phyloP scores from a whole-genome alignment of 2,797 vertebrate genomes.

The Myotis daubentonii region DNA sequence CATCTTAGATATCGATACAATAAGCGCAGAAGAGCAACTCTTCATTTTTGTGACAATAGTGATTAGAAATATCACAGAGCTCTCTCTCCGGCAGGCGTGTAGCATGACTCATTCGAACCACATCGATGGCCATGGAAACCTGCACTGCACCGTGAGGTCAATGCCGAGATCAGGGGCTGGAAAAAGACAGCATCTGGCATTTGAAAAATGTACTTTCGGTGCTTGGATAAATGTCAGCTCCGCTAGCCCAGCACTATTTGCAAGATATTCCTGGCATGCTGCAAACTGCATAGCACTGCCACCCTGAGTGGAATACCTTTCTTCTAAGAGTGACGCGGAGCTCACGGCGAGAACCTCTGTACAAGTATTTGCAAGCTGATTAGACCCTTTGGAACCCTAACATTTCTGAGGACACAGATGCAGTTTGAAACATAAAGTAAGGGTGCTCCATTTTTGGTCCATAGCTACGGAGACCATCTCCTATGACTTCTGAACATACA shows the following conservation, averaged over 20 bases:
- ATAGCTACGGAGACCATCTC: neutral
- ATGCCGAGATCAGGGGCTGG: neutral
- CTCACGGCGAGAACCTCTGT: neutral
- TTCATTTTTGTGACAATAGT: neutral
- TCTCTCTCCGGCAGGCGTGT: neutral
- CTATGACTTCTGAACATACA: neutral
- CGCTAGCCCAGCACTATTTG: neutral
- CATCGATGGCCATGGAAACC: neutral
- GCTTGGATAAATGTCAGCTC: slow-evolving; percentile 9
- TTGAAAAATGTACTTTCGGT: slow-evolving; percentile 41
- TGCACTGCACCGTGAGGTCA: neutral
- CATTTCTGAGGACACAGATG: slow-evolving; percentile 19
- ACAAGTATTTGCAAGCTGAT: neutral
- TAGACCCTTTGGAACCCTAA: slow-evolving; percentile 25
- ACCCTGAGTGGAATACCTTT: slow-evolving; percentile 41
- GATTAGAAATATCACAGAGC: neutral
- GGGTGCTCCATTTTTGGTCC: neutral
- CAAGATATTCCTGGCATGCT: slow-evolving; percentile 60
- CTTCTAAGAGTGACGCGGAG: neutral
- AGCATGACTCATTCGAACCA: neutral
- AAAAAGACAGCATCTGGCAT: slow-evolving; percentile 47
- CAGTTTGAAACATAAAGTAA: neutral
- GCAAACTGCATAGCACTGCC: neutral
- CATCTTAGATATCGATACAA: neutral
- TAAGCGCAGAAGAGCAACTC: neutral